Evolutionary conservation across 2,113 vertebrate species (phyloP).

Genomic region (Uria lomvia): DNA sequence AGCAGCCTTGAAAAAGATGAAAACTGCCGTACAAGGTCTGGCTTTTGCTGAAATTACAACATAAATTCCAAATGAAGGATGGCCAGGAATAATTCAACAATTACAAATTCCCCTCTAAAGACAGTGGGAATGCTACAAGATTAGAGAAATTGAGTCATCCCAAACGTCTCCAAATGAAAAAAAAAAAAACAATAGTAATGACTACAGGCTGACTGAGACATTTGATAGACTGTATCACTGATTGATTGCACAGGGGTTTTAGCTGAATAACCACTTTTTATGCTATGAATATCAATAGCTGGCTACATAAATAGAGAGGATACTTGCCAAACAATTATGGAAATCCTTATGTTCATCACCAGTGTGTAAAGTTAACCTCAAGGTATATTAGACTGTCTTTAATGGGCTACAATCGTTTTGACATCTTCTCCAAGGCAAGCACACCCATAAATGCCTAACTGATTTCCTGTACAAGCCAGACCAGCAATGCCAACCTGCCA

Average conservation of each 20-base stretch:
- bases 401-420: not conserved
- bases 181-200: not conserved
- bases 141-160: slow-evolving; percentile 55
- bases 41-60: slow-evolving; percentile 78
- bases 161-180: not conserved
- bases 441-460: not conserved
- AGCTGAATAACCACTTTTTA: slow-evolving; percentile 41
- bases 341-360: slow-evolving; percentile 17
- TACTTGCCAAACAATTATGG: slow-evolving; percentile 30
- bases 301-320: slow-evolving; percentile 12
- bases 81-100: slow-evolving; percentile 74
- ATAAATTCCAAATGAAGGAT: slow-evolving; percentile 77
- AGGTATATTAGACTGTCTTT: not conserved
- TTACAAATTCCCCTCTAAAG: slow-evolving; percentile 67
- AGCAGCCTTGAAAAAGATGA: slow-evolving; percentile 78
- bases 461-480: not conserved
- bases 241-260: slow-evolving; percentile 30
- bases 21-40: slow-evolving; percentile 75
- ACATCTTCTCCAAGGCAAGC: not conserved
- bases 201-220: slow-evolving; percentile 24
- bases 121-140: slow-evolving; percentile 45
- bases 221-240: slow-evolving; percentile 26
- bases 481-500: not conserved
- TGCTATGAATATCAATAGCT: slow-evolving; percentile 4
- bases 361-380: not conserved